These are phyloP conservation scores for Phalacrocorax aristotelis DNA, from an alignment of 2,113 vertebrate genomes.

Conservation along the genomic window DNA sequence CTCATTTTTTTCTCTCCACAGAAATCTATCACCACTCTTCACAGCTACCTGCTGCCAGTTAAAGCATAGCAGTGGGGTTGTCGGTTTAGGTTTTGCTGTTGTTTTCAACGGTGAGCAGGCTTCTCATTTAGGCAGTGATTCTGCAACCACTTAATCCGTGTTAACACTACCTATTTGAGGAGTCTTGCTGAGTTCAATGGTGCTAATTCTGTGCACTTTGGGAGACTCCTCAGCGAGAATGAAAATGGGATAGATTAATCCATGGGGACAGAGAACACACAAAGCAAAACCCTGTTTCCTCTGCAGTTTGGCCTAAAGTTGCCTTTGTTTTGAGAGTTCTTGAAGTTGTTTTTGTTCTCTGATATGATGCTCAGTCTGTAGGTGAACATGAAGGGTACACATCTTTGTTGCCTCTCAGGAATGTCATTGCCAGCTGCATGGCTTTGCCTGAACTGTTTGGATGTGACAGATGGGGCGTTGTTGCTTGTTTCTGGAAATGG, in stretches of 20 bases:
- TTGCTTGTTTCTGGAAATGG: background rate
- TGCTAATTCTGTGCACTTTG: background rate
- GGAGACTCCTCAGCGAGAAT: background rate
- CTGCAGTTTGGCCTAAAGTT: background rate
- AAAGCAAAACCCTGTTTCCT: background rate
- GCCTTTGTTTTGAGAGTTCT: background rate
- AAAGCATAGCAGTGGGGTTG: background rate
- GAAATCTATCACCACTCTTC: background rate
- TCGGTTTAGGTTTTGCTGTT: background rate
- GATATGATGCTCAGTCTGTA: background rate
- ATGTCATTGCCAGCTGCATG: background rate
- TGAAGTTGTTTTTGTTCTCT: background rate
- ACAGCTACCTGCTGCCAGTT: conserved; percentile 1
- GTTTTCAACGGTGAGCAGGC: background rate
- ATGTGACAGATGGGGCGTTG: background rate
- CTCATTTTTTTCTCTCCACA: conserved; percentile 17
- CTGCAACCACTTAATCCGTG: background rate
- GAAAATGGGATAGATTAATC: background rate
- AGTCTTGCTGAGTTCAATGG: background rate
- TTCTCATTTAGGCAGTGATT: background rate
- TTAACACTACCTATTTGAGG: background rate
- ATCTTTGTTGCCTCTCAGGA: background rate
- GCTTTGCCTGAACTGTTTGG: background rate
- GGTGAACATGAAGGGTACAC: background rate
- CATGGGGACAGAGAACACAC: background rate